Base-by-base conservation (phyloP, 2,888 invertebrate genomes). In the Loripinus fragilis region DNA sequence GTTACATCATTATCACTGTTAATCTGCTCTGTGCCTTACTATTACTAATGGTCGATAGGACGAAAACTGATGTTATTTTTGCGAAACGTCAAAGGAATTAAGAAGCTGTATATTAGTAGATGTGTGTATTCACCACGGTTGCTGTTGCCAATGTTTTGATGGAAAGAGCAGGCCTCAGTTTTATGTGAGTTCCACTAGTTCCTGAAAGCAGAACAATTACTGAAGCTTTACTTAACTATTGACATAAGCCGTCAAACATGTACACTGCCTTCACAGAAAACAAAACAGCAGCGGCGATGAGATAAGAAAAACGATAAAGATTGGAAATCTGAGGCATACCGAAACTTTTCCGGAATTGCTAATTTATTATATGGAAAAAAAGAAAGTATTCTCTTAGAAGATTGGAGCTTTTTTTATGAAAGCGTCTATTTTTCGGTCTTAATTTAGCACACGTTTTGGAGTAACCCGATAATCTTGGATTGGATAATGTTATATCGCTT, bases 231-330 rank as follows among this genome's bases (percentile, higher is more conserved):
- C 60, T 60, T 60, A 60, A 60, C 60, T 60, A 60, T 60, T 60
- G 60, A 60, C 60, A 60, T 60, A 60, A 60, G 60, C 60, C 60
- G 60, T 33, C 60, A 33, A 60, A 60, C 60, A 60, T 60, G 60
- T 60, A 60, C 23, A 60, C 33, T 33, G 25, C 33, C 60, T 60
- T 60, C 60, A 33, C 23, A 60, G 60, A 60, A 60, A 60, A 60
- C 60, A 60, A 60, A 60, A 60, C 60, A 33, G 30, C 60, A 38
- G 30, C 33, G 12, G 60, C n/a, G 60, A 60, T 30, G 60, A 60
- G 60, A 60, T 60, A 60, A 60, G 60, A 60, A 60, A 20, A n/a
- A 33, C 17, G 60, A 60, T 60, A 60, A 60, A 60, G 60, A 60
- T 33, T 60, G 23, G 60, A 33, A 60, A 60, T 33, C 23, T 3